Base-by-base conservation (phyloP, 2,113 vertebrate genomes). In the Rhinoderma darwinii region DNA sequence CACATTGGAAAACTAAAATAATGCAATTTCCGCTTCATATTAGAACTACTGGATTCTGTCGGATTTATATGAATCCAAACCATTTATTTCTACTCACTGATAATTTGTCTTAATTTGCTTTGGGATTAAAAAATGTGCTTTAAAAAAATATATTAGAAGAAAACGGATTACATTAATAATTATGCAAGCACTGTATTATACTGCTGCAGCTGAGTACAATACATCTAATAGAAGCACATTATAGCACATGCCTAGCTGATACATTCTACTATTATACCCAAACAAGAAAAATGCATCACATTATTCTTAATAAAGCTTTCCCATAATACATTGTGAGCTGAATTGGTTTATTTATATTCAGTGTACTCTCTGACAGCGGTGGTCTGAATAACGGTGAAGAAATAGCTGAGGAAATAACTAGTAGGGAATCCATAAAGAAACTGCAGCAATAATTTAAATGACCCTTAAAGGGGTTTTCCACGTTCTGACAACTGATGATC, bases 321-420 rank as follows among this genome's bases (percentile, higher is more conserved):
- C 25, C 43, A 75, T 76, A 75, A 84, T 30, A 84, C 50, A 35
- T 15, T 39, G 50, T 12, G 22, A 30, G 18, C 27, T 74, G 30
- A 12, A 84, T 73, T 84, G 44, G 68, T 74, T 54, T 41, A 84
- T 75, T 75, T 75, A 84, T 75, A 72, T 56, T 84, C 32, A 59
- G 25, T 39, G 25, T 56, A 30, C 2, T 56, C 35, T 75, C 68
- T 41, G 47, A 32, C 30, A 84, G 39, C 43, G 25, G 12, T 84
- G 10, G 9, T 51, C 35, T 7, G 15, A 83, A 83, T 72, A 3
- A 59, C 25, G 27, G 83, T 25, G 12, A 54, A 41, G 32, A 72
- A 84, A 84, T 37, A 39, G 47, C 41, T 73, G 9, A 84, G 41
- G 25, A 56, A 54, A 84, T 84, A 66, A 72, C 43, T 25, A 72